Base-by-base conservation (phyloP, 64 coral and sea anemone species). In the Trachythela sp. region DNA sequence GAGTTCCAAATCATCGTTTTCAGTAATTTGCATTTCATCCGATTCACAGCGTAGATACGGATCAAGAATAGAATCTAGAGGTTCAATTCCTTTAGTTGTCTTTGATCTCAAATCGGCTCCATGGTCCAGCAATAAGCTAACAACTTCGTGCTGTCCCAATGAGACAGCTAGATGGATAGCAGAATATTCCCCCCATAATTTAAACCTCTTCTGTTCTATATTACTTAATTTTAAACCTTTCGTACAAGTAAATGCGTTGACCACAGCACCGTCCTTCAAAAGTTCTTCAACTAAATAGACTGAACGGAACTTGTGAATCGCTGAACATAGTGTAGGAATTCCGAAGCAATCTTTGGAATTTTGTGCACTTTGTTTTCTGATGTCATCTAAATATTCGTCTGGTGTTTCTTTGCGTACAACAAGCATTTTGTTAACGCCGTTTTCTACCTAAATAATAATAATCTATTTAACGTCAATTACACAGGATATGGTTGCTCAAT, bases 81-180 rank as follows among this genome's bases (percentile, higher is more conserved):
- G 59, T n/a, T 68, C 20, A 68, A 68, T 68, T 68, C 59, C 59
- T 68, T 68, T 68, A n/a, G 59, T 68, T 68, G 59, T 68, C 59
- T n/a, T n/a, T 31, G 15, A n/a, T 3, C 15, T 68, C 20, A 31
- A 31, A 68, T 68, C 59, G 4, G 59, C 59, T 68, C 59, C 59
- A 31, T 31, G 20, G 15, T 68, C 20, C 5, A 68, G 18, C 59
- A 68, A 31, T 14, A 68, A 22, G 2, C 59, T 68, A 31, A 68
- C 59, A 68, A 68, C 30, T n/a, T 68, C 59, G 59, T n/a, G 18
- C 59, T 68, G 20, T 7, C 59, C 59, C 30, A 68, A 6, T 22
- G 20, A n/a, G 20, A 68, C 59, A 68, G 59, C 59, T 6, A 68
- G 2, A 22, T 68, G 59, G 15, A 68, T 22, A 68, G 59, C 59